Base-by-base conservation (phyloP, 2,888 invertebrate genomes). In the Melanchra persicariae region DNA sequence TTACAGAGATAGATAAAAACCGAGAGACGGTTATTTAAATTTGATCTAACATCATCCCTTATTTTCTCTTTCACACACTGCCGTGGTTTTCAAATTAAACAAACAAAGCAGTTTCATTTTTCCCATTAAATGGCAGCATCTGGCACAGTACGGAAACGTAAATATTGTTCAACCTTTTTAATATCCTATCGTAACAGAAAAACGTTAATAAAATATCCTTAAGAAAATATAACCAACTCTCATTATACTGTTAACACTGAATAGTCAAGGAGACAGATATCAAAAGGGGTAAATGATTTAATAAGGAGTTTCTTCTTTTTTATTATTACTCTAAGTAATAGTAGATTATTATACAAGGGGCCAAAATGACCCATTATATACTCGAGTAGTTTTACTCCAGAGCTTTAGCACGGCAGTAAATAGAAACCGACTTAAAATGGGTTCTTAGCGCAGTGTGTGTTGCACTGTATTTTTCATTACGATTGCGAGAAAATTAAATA, bases 121-220 rank as follows among this genome's bases (percentile, higher is more conserved):
- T 8, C 5, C 1, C 3, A 30, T 22, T 4, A 51, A 64, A 67
- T 51, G 45, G 43, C 19, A 52, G 8, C 30, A 57, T 60, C 70
- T 52, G 58, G 34, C 24, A 59, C 10, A 47, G 22, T 40, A 34
- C 37, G 55, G 5, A 45, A 10, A 40, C 12, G 40, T 51, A 77
- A 79, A 79, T 66, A 79, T 82, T 79, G 43, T 57, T 51, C 57
- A 66, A 19, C n/a, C 26, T 24, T 70, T 77, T 66, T 76, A 72
- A 76, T 81, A 79, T 79, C 30, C 49, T 45, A 51, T 40, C 60
- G 19, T 15, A 58, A 51, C 40, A 19, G 22, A 64, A 75, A 61
- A 77, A 63, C 19, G 55, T 49, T 76, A 61, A 76, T n/a, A n/a
- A n/a, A n/a, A n/a, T 76, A 81, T 77, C 43, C 66, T 55, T 61